These are phyloP conservation scores for Hypena proboscidalis DNA, from an alignment of 2,888 invertebrate species.

Conservation along the genomic window DNA sequence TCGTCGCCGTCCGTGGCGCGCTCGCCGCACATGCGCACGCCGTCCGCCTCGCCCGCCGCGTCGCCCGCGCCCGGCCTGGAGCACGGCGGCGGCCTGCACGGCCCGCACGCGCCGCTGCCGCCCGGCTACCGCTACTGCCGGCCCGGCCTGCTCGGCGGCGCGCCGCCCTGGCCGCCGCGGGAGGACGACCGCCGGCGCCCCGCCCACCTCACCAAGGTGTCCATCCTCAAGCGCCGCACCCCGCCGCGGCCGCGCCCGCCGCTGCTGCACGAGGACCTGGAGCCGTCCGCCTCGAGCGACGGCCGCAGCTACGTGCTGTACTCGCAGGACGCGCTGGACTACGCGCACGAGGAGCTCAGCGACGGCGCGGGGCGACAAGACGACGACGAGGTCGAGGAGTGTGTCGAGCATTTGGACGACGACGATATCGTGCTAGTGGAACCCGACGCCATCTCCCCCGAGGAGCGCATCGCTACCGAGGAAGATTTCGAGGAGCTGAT, in stretches of 20 bases:
- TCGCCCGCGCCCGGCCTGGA: conserved; percentile 64
- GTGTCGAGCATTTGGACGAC: conserved; percentile 78
- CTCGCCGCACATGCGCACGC: conserved; percentile 83
- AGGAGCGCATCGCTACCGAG: conserved; percentile 87
- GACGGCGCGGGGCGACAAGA: conserved; percentile 71
- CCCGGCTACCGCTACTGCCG: conserved; percentile 86
- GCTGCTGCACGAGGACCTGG: conserved; percentile 54
- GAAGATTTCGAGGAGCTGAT: conserved; percentile 89
- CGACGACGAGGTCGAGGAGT: conserved; percentile 68
- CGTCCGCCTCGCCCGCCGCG: conserved; percentile 72
- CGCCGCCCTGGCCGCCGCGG: conserved; percentile 86
- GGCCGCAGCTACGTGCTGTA: conserved; percentile 86
- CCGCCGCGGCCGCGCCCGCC: conserved; percentile 81
- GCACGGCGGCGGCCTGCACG: conserved; percentile 58
- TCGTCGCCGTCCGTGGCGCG: conserved; percentile 84
- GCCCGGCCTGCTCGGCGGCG: conserved; percentile 87
- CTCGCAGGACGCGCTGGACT: conserved; percentile 86
- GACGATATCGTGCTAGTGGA: conserved; percentile 88
- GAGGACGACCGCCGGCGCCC: conserved; percentile 68
- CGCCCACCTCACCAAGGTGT: conserved; percentile 80
- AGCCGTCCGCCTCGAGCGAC: conserved; percentile 66
- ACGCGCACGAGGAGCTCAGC: conserved; percentile 63
- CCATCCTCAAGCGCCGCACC: conserved; percentile 86
- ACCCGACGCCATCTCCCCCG: conserved; percentile 85
- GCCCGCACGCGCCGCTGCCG: conserved; percentile 82